Evolutionary conservation across 2,113 vertebrate species (phyloP).

Genomic region (Benitochromis conjunctus): DNA sequence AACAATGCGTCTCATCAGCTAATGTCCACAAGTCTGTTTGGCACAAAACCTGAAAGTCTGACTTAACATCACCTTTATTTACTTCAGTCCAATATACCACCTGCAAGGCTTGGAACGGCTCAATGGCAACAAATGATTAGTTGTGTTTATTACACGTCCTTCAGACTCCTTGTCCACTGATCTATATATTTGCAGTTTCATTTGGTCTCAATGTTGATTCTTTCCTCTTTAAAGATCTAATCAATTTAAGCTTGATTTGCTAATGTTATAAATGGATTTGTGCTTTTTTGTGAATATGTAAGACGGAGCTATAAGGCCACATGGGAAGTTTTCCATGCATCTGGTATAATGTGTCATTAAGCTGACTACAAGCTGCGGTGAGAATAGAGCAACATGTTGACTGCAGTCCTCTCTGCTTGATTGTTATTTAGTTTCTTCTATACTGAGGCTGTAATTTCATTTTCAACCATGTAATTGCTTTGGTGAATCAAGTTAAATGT

Average conservation of each 20-base stretch:
- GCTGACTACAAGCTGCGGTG: neutral
- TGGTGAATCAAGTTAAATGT: slow-evolving; percentile 14
- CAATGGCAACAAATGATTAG: neutral
- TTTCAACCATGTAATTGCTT: slow-evolving; percentile 1
- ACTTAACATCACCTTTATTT: neutral
- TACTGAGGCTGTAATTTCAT: neutral
- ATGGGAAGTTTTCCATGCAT: neutral
- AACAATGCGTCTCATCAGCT: neutral
- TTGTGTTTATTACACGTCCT: slow-evolving; percentile 5
- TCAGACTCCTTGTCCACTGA: slow-evolving; percentile 11
- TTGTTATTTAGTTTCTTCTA: neutral
- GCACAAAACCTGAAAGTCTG: neutral
- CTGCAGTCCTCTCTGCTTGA: neutral
- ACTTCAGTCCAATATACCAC: neutral
- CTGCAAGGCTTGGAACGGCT: neutral
- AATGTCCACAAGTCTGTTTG: neutral
- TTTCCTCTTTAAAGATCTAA: neutral
- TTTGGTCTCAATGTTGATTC: neutral
- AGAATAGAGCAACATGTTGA: neutral
- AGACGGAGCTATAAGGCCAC: neutral
- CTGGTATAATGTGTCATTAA: neutral
- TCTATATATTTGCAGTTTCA: slow-evolving; percentile 15
- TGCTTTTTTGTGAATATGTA: neutral
- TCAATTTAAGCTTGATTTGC: neutral
- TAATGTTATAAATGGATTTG: neutral